Conservation (phyloP, 2,113 vertebrate genomes). For the Oophaga pumilio region DNA sequence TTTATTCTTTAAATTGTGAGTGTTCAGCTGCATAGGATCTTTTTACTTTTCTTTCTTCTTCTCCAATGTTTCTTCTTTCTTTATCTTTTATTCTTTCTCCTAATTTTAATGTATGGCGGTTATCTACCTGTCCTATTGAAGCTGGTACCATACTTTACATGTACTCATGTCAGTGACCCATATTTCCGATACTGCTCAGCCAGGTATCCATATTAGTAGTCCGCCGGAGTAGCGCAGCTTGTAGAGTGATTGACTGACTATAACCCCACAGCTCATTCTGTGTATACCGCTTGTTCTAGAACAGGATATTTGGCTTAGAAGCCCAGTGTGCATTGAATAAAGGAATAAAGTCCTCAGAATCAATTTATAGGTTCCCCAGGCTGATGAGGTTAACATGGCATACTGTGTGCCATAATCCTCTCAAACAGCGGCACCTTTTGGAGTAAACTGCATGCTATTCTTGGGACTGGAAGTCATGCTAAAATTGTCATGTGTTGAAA, state of each 20-base stretch:
- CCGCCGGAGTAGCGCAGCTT: not conserved
- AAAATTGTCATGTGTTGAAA: slow-evolving; percentile 27
- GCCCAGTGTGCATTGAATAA: not conserved
- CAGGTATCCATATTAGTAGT: not conserved
- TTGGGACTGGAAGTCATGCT: slow-evolving; percentile 5
- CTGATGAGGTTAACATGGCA: slow-evolving; percentile 37
- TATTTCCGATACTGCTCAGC: not conserved
- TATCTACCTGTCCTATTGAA: not conserved
- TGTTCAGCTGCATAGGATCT: no score
- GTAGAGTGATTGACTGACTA: not conserved
- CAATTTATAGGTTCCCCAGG: not conserved
- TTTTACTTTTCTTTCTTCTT: no score
- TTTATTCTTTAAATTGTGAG: no score
- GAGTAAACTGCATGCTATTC: slow-evolving; percentile 10
- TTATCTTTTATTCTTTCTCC: no score
- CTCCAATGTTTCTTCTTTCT: no score
- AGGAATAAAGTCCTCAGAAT: slow-evolving; percentile 19
- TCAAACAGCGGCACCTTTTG: slow-evolving; percentile 37
- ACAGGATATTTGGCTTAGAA: slow-evolving; percentile 6
- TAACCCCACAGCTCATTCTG: slow-evolving; percentile 22
- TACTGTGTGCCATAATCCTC: slow-evolving; percentile 37
- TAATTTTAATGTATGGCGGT: not conserved
- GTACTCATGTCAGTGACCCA: not conserved
- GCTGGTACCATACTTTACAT: not conserved
- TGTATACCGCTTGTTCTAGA: slow-evolving; percentile 9